Percentiles rank a stretch among this genome's conserved stretches.
phyloP scores from a whole-genome alignment of 2,797 vertebrate species.

The Acanthurus tractus region DNA sequence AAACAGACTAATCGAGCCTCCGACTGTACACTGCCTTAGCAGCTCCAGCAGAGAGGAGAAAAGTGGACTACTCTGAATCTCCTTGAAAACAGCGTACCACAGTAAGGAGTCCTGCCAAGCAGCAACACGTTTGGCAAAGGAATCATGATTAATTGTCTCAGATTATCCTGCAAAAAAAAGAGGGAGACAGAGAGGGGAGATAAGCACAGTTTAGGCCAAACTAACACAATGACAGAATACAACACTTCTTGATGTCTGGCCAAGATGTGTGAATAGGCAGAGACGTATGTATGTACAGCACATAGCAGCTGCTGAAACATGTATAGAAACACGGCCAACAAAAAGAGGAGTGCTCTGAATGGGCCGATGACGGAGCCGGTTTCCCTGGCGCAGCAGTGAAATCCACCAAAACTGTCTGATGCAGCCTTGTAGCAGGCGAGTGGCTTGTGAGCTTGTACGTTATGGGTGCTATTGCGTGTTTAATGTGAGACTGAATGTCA shows the following conservation, averaged over 20 bases:
- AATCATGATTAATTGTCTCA: conserved; percentile 95
- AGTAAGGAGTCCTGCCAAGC: conserved; percentile 92
- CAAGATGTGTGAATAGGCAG: conserved; percentile 57
- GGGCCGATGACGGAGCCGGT: conserved; percentile 39
- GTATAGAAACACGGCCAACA: conserved; percentile 65
- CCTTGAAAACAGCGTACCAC: conserved; percentile 85
- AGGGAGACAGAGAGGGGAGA: conserved; percentile 19
- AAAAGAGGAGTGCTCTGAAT: conserved; percentile 51
- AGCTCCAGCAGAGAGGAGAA: conserved; percentile 13
- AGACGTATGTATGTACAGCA: conserved; percentile 64
- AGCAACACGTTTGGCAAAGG: conserved; percentile 93
- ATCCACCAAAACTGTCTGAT: conserved; percentile 45
- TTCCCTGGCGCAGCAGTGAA: conserved; percentile 44
- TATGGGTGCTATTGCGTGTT: conserved; percentile 1
- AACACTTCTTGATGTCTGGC: conserved; percentile 36
- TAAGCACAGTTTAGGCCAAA: conserved; percentile 38
- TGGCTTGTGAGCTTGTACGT: conserved; percentile 3
- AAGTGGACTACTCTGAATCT: conserved; percentile 12
- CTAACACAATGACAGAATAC: conserved; percentile 23
- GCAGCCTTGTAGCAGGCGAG: conserved; percentile 12
- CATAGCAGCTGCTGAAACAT: conserved; percentile 63
- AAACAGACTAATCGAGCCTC: conserved; percentile 20
- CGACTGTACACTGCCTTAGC: conserved; percentile 8
- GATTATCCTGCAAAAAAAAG: conserved; percentile 86
- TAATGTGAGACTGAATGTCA: neutral